Conservation (phyloP, 2,888 invertebrate species). For the Noctuana brunneofusca region DNA sequence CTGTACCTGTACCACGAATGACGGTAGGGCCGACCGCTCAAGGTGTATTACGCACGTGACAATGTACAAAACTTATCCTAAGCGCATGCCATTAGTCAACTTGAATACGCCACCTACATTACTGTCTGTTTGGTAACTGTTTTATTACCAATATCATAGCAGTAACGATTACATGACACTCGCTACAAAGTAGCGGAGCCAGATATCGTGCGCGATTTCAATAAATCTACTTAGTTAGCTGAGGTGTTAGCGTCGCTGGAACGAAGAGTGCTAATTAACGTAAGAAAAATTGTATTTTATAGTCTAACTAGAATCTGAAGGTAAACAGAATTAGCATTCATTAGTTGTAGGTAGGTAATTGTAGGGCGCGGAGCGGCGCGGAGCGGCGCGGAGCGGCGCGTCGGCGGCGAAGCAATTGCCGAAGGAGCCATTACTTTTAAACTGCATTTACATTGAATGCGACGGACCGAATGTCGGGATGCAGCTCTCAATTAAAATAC, state of each 20-base stretch:
- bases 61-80: constrained; percentile 7
- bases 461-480: constrained; percentile 52
- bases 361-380: constrained; percentile 11
- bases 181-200: not conserved
- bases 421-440: constrained; percentile 64
- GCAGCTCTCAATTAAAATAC: constrained; percentile 74
- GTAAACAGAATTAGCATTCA: constrained; percentile 39
- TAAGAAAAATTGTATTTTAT: constrained; percentile 33
- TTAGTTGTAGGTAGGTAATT: constrained; percentile 33
- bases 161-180: not conserved
- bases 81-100: constrained; percentile 4
- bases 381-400: too few species aligned
- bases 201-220: constrained; percentile 25
- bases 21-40: not conserved
- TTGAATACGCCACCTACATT: not conserved
- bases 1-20: too few species aligned
- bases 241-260: constrained; percentile 10
- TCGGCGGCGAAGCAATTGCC: constrained; percentile 5
- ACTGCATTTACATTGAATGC: constrained; percentile 79
- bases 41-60: constrained; percentile 5
- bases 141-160: not conserved
- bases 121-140: not conserved
- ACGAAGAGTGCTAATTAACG: constrained; percentile 32
- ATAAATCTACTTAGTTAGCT: constrained; percentile 33
- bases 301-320: constrained; percentile 17